Evolutionary conservation across 2,888 invertebrate genomes (phyloP).

Genomic region (Alcis repandata): DNA sequence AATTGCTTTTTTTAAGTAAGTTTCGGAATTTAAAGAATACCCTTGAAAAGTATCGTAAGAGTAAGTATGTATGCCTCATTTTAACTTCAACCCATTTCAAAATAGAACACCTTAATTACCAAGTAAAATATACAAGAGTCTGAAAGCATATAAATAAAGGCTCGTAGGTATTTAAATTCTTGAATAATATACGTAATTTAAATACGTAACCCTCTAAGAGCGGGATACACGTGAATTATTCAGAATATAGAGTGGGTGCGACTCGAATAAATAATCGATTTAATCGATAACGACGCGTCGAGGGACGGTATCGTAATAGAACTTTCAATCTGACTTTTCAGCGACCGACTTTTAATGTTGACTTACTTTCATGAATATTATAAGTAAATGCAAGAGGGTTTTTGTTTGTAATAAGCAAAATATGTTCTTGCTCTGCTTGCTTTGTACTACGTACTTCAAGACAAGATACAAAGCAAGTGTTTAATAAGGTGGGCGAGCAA

Average conservation of each 20-base stretch:
- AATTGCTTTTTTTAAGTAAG: no score
- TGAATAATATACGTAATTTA: slow-evolving; percentile 30
- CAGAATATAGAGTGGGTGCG: slow-evolving; percentile 28
- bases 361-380: no score
- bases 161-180: slow-evolving; percentile 23
- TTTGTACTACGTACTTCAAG: no score
- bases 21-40: no score
- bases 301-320: neutral
- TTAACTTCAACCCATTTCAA: neutral
- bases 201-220: slow-evolving; percentile 34
- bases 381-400: no score
- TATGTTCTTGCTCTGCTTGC: no score
- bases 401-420: no score
- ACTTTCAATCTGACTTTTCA: slow-evolving; percentile 13
- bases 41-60: no score
- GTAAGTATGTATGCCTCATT: no score
- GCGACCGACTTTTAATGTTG: neutral
- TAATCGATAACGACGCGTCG: slow-evolving; percentile 29
- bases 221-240: slow-evolving; percentile 32
- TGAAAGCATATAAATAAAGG: slow-evolving; percentile 20
- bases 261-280: slow-evolving; percentile 39
- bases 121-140: slow-evolving; percentile 3
- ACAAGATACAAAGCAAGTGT: no score
- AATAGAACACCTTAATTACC: neutral
- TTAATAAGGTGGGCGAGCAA: no score